Percentiles rank a stretch among this genome's conserved stretches.
Conservation (phyloP, 1,140 invertebrate species). For the Macrocentrus cingulum region DNA sequence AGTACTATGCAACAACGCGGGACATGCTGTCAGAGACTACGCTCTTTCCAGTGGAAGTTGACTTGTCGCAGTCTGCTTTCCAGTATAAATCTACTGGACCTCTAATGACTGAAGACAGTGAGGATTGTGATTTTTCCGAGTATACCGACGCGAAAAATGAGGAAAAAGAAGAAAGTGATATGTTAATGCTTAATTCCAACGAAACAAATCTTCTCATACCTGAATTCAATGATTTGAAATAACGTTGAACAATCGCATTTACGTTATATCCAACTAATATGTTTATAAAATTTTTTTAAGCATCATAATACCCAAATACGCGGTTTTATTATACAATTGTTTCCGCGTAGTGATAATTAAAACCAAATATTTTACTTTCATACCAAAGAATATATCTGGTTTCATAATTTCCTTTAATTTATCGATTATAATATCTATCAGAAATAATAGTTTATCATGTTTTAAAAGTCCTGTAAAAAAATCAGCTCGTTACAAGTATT, state of each 20-base stretch:
- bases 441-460: no score
- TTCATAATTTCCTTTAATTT: no score
- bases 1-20: constrained; percentile 69
- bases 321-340: no score
- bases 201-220: constrained; percentile 4
- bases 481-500: no score
- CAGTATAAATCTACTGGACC: constrained; percentile 76
- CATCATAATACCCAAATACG: no score
- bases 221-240: constrained; percentile 10
- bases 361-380: not conserved
- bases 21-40: constrained; percentile 73
- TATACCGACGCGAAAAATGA: constrained; percentile 40
- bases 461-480: no score
- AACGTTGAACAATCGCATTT: constrained; percentile 18
- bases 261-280: no score
- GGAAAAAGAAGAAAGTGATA: constrained; percentile 26
- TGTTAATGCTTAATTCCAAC: constrained; percentile 30
- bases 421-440: no score
- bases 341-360: not conserved
- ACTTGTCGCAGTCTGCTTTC: constrained; percentile 88
- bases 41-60: constrained; percentile 95
- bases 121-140: constrained; percentile 55
- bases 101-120: constrained; percentile 44
- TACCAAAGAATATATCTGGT: constrained; percentile 3
- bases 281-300: no score